A percentile compares a stretch with the other conserved stretches of the same genome.
Conservation (phyloP, 92 coral and sea anemone species). For the Pocillopora grandis region DNA sequence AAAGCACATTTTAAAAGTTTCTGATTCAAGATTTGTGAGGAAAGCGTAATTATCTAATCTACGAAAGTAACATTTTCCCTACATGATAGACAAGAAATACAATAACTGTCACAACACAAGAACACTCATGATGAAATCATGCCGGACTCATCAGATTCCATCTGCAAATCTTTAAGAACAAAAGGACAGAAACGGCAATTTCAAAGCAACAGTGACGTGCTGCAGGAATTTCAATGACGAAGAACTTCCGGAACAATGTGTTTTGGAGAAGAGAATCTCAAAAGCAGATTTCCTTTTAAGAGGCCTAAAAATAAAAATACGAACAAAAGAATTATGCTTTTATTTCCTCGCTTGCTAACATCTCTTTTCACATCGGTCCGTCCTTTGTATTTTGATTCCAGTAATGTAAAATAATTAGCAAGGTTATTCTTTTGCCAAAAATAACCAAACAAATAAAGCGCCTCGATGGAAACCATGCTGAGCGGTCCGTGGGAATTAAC, state of each 20-base stretch:
- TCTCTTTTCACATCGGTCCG: neutral
- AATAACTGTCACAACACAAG: neutral
- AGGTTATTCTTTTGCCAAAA: neutral
- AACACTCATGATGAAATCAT: neutral
- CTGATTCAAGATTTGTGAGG: neutral
- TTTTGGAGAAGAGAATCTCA: too few relatives aligned
- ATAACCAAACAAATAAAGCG: neutral
- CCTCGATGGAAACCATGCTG: neutral
- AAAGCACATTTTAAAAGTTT: neutral
- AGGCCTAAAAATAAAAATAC: neutral
- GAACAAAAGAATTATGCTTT: constrained; percentile 13
- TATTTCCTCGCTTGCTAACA: neutral
- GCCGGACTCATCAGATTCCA: neutral
- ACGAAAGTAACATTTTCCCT: neutral
- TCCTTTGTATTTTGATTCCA: neutral
- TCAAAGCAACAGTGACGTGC: too few relatives aligned
- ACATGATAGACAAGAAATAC: neutral
- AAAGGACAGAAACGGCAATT: too few relatives aligned
- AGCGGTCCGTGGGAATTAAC: neutral
- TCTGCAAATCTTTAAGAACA: too few relatives aligned
- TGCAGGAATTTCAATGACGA: too few relatives aligned
- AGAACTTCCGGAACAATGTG: too few relatives aligned
- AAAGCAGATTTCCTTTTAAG: neutral
- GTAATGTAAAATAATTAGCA: neutral
- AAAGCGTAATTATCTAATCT: neutral